A percentile compares a stretch with the other conserved stretches of the same genome.
These are phyloP conservation scores for Dicrurus megarhynchus DNA, from an alignment of 2,113 vertebrate species.

Conservation along the genomic window DNA sequence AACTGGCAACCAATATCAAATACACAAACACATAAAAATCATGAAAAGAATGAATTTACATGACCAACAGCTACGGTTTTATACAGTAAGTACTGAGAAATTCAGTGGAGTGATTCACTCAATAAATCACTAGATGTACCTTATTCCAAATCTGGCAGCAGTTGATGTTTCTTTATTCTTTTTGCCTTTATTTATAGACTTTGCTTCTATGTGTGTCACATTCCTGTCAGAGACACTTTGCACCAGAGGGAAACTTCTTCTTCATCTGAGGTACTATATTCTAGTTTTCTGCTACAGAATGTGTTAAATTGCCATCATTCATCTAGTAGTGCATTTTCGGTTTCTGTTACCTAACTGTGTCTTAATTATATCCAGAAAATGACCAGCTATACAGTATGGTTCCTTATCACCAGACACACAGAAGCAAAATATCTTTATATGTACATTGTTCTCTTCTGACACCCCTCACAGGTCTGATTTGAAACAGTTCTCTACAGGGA, in stretches of 20 bases:
- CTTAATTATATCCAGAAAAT: slow-evolving; percentile 1
- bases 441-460: background rate
- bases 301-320: background rate
- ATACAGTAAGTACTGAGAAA: background rate
- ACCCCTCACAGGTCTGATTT: background rate
- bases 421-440: background rate
- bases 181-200: background rate
- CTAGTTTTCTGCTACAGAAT: background rate
- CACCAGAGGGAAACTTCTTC: background rate
- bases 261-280: background rate
- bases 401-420: slow-evolving; percentile 39
- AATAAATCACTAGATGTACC: background rate
- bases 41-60: background rate
- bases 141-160: background rate
- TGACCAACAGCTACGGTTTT: background rate
- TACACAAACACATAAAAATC: background rate
- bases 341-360: background rate
- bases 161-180: background rate
- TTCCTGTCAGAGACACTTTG: background rate
- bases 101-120: background rate
- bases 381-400: background rate
- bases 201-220: background rate
- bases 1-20: background rate
- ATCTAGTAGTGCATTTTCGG: background rate
- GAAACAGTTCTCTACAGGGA: background rate